Evolutionary conservation across 2,888 invertebrate genomes (phyloP).

Genomic region (Osmoderma eremita): DNA sequence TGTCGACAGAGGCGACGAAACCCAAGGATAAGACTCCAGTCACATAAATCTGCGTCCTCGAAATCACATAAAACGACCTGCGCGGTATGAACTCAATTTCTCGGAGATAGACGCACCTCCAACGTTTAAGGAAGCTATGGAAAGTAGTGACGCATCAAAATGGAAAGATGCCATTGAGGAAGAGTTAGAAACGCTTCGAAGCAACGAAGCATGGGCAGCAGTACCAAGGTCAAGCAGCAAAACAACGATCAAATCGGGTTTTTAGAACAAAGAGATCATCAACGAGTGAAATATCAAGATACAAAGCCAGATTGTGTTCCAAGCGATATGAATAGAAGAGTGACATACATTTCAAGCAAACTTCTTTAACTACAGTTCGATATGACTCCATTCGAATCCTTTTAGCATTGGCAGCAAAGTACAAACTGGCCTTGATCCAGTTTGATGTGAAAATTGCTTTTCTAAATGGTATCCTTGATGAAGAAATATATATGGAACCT

Average conservation of each 20-base stretch:
- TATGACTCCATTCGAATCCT: constrained; percentile 45
- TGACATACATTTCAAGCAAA: too few relatives aligned
- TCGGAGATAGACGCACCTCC: too few relatives aligned
- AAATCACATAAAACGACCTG: not conserved
- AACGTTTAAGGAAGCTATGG: constrained; percentile 20
- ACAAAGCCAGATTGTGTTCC: too few relatives aligned
- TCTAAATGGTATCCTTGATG: constrained; percentile 45
- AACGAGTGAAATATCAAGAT: too few relatives aligned
- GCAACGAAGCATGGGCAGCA: constrained; percentile 46
- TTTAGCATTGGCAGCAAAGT: constrained; percentile 43
- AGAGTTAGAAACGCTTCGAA: constrained; percentile 45
- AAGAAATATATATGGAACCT: constrained; percentile 47
- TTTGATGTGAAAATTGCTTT: constrained; percentile 51
- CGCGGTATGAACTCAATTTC: not conserved
- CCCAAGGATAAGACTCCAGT: not conserved
- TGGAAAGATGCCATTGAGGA: constrained; percentile 48
- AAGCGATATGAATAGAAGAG: too few relatives aligned
- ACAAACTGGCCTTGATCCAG: constrained; percentile 41
- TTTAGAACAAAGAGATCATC: too few relatives aligned
- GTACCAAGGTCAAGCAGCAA: not conserved
- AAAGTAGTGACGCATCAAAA: constrained; percentile 22
- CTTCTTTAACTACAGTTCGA: constrained; percentile 44
- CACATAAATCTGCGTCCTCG: not conserved
- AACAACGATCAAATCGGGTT: too few relatives aligned
- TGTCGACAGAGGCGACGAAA: not conserved